Conservation (phyloP, 2,888 invertebrate species). For the Sinodicranocentrus sp. region DNA sequence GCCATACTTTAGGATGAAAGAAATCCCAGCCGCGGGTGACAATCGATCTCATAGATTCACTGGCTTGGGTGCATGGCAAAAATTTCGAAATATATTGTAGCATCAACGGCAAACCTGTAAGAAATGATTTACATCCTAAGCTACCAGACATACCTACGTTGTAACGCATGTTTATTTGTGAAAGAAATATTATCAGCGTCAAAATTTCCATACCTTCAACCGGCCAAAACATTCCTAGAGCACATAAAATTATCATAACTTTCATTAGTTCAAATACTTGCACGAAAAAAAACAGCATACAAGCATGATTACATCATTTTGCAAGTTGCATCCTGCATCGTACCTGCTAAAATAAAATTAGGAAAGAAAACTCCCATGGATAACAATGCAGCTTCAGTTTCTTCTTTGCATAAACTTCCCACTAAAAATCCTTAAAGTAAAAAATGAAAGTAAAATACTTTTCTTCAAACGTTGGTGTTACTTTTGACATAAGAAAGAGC, state of each 20-base stretch:
- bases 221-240: conserved; percentile 88
- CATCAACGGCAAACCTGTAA: conserved; percentile 88
- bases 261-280: too few species aligned
- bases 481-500: neutral
- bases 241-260: too few species aligned
- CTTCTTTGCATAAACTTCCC: conserved; percentile 93
- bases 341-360: conserved; percentile 31
- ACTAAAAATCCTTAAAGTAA: conserved; percentile 86
- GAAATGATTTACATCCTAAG: too few species aligned
- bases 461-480: neutral
- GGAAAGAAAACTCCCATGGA: conserved; percentile 56
- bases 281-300: too few species aligned
- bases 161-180: neutral
- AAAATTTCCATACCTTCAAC: conserved; percentile 83
- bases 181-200: neutral
- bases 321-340: too few species aligned
- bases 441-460: neutral
- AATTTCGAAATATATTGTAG: conserved; percentile 80
- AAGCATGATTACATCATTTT: too few species aligned
- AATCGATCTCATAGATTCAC: conserved; percentile 49
- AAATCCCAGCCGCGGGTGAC: conserved; percentile 49
- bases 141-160: neutral
- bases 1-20: conserved; percentile 48
- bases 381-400: conserved; percentile 92
- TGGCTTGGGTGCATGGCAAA: conserved; percentile 47